phyloP scores from a whole-genome alignment of 2,888 invertebrate genomes.

The Pogonocherus hispidulus region DNA sequence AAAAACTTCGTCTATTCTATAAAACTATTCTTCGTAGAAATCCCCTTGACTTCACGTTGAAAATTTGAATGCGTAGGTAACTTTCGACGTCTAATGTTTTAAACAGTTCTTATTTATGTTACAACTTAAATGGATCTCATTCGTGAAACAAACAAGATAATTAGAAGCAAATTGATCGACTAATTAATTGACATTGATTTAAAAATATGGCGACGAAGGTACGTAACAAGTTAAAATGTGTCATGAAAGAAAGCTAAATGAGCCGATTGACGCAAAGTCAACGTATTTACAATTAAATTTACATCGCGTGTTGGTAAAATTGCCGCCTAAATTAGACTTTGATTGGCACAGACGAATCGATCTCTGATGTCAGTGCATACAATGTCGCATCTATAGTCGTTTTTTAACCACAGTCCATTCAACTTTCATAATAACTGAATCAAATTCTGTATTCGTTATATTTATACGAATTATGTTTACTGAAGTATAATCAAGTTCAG shows the following conservation, averaged over 20 bases:
- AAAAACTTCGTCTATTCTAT: too few species aligned
- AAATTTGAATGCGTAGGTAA: too few species aligned
- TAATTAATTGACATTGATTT: background rate
- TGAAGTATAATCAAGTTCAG: too few species aligned
- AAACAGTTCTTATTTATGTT: too few species aligned
- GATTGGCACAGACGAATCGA: background rate
- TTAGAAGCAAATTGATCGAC: background rate
- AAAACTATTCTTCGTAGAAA: too few species aligned
- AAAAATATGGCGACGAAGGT: background rate
- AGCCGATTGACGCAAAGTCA: background rate
- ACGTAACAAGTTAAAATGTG: background rate
- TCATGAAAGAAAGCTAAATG: background rate
- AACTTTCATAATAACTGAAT: too few species aligned
- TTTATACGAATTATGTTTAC: too few species aligned
- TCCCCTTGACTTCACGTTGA: too few species aligned
- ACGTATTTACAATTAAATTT: background rate
- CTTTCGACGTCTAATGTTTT: too few species aligned
- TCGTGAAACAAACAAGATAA: background rate
- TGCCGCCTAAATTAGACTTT: background rate
- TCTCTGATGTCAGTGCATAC: background rate
- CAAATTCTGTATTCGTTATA: too few species aligned
- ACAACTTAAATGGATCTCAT: background rate
- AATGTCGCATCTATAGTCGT: too few species aligned
- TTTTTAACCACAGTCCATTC: too few species aligned
- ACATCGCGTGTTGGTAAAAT: background rate